phyloP scores from a whole-genome alignment of 2,888 invertebrate species.

The Scaptomyza reducta region DNA sequence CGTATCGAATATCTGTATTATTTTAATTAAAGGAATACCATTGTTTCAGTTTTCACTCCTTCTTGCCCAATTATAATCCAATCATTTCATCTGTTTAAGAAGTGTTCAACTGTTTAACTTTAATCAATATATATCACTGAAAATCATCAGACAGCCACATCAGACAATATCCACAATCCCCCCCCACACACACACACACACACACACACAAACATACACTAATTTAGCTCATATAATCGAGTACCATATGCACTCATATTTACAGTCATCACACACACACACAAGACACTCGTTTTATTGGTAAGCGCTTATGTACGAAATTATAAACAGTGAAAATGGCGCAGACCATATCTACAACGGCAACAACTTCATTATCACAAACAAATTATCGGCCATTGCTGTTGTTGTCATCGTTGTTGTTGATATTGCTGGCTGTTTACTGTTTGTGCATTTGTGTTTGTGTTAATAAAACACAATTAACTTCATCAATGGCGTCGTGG shows the following conservation, averaged over 20 bases:
- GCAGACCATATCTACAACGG: slow-evolving; percentile 28
- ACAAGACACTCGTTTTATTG: slow-evolving; percentile 41
- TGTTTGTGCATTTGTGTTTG: slow-evolving; percentile 81
- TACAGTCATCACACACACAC: slow-evolving; percentile 16
- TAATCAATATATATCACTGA: slow-evolving; percentile 38
- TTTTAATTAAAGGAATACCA: too few species aligned
- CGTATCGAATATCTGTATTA: too few species aligned
- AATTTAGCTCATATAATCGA: slow-evolving; percentile 35
- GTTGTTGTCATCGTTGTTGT: slow-evolving; percentile 29
- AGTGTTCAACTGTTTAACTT: slow-evolving; percentile 35
- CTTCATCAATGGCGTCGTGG: slow-evolving; percentile 79
- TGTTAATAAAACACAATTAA: slow-evolving; percentile 84
- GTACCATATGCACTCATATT: slow-evolving; percentile 25
- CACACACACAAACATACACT: not conserved
- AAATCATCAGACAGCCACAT: slow-evolving; percentile 7
- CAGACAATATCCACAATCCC: slow-evolving; percentile 23
- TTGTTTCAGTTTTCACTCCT: not conserved
- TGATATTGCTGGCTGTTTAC: slow-evolving; percentile 34
- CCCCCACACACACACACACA: not conserved
- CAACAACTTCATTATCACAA: slow-evolving; percentile 67
- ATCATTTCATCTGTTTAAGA: not conserved
- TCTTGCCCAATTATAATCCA: not conserved
- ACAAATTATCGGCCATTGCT: slow-evolving; percentile 72
- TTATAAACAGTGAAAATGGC: slow-evolving; percentile 71
- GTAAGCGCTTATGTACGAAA: slow-evolving; percentile 66